Evolutionary conservation across 1,140 invertebrate genomes (phyloP).

Genomic region (Zaprionus ornatus): DNA sequence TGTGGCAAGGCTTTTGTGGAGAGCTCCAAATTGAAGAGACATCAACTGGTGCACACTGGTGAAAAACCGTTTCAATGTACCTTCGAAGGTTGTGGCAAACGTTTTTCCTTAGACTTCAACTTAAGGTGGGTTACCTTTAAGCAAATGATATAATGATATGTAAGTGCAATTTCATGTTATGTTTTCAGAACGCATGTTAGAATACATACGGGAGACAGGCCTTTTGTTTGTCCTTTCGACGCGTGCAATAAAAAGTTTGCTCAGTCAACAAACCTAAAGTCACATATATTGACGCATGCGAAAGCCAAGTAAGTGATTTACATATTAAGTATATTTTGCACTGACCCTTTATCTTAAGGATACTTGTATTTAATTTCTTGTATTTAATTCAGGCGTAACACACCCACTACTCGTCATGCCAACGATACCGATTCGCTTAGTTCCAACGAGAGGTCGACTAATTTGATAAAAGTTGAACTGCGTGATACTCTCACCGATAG

Average conservation of each 20-base stretch:
- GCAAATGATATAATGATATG: not conserved
- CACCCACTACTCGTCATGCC: slow-evolving; percentile 46
- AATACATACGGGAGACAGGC: slow-evolving; percentile 98
- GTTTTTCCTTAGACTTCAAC: slow-evolving; percentile 99
- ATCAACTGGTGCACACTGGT: slow-evolving; percentile 97
- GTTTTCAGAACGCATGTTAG: slow-evolving; percentile 95
- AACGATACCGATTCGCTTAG: slow-evolving; percentile 33
- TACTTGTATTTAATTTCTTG: not conserved
- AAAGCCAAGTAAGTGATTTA: slow-evolving; percentile 92
- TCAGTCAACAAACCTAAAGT: slow-evolving; percentile 98
- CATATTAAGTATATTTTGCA: too few relatives aligned
- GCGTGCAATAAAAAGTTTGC: slow-evolving; percentile 99
- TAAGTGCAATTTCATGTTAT: not conserved
- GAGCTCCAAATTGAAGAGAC: slow-evolving; percentile 97
- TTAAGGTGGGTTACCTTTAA: slow-evolving; percentile 84
- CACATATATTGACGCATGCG: slow-evolving; percentile 98
- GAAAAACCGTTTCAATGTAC: slow-evolving; percentile 99
- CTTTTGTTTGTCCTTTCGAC: slow-evolving; percentile 99
- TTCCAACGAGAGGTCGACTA: slow-evolving; percentile 53
- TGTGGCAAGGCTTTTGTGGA: slow-evolving; percentile 99
- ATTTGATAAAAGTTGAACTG: slow-evolving; percentile 80
- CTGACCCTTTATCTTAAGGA: too few relatives aligned
- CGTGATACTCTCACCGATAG: slow-evolving; percentile 60
- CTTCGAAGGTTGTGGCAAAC: slow-evolving; percentile 98
- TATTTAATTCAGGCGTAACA: slow-evolving; percentile 59